Base-by-base conservation (phyloP, 2,888 invertebrate genomes). In the Mythimna impura region DNA sequence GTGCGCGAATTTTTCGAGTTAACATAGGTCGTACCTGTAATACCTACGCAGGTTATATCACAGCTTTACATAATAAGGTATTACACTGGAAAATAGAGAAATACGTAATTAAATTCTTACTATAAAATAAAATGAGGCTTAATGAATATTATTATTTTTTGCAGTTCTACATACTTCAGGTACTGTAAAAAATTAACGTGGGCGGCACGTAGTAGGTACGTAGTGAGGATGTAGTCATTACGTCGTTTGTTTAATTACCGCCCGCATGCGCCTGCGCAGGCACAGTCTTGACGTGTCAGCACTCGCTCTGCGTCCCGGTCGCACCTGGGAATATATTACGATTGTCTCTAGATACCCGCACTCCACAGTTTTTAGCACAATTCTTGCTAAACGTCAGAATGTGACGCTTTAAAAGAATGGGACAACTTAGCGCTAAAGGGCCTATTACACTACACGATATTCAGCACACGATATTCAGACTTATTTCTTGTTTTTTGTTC, bases 241-340 rank as follows among this genome's bases (percentile, higher is more conserved):
- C 62, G 58, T 73, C 66, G 63, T 62, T 71, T 69, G 73, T 63
- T 63, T 71, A 81, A 83, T 77, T 84, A 75, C 57, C 66, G 34
- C 81, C 84, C 81, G 84, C 81, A 82, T 82, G 81, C 66, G 74
- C 62, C 12, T 10, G 73, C 66, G 73, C 76, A 67, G 62, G 52
- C 40, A 22, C 74, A 63, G 58, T 60, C 62, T 66, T 58, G 52
- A 52, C 73, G 64, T 74, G 65, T 70, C 47, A 61, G 22, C 10
- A 55, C 36, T 70, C 69, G 43, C 52, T 47, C 54, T 60, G 73
- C 63, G 57, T n/a, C 61, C 64, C 64, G 47, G 34, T 65, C 10
- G 83, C 83, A 81, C 68, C 80, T 81, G 83, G 66, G 66, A 63
- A 83, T 82, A 81, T 70, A 73, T 81, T 82, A 73, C 61, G 66